Evolutionary conservation across 1,140 invertebrate genomes (phyloP), one percentile per base, ranked within the genome.

Genomic region (Caenorhabditis tropicalis): DNA sequence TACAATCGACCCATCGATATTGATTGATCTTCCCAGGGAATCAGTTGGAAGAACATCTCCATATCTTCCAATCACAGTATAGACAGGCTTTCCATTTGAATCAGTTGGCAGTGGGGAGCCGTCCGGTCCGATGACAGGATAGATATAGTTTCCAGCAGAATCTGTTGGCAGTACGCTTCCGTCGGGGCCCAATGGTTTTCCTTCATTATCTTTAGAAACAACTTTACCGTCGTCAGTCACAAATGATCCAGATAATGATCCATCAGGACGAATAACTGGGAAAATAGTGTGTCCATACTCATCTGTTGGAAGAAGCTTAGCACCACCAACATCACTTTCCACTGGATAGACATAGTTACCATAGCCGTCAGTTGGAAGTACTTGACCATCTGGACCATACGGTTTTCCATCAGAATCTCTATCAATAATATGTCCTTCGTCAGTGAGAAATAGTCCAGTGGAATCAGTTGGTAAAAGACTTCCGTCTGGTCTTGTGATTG

Each of bases 121-220:
- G 56, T 86, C 86, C 10, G 86, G 81, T 29, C 79, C 86, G 36
- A 85, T 60, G 5, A 36, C 29, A 10, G 84, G 80, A 49, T 84
- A 82, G 33, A 86, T 81, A 56, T 58, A 74, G n/a, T 86, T 70
- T 51, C 86, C 85, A 27, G 46, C n/a, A 9, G 43, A 33, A 46
- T 87, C 86, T 15, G 86, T 87, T 74, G 86, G 85, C 24, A 87
- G 70, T 3, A 86, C 53, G 16, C 33, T n/a, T 27, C 85, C 85
- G 33, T 81, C 82, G 15, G 82, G 65, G 29, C 79, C 85, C 27
- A 86, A 46, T 60, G 85, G 82, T 60, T 65, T 84, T 56, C 85
- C 85, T 39, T 53, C 21, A 21, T 24, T 31, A 46, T 86, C 82
- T 29, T 56, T 86, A 9, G 48, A 33, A 27, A 84, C 49, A 31